Evolutionary conservation across 1,140 invertebrate species (phyloP), one percentile per base, ranked within the genome.

Genomic region (Sipha flava): DNA sequence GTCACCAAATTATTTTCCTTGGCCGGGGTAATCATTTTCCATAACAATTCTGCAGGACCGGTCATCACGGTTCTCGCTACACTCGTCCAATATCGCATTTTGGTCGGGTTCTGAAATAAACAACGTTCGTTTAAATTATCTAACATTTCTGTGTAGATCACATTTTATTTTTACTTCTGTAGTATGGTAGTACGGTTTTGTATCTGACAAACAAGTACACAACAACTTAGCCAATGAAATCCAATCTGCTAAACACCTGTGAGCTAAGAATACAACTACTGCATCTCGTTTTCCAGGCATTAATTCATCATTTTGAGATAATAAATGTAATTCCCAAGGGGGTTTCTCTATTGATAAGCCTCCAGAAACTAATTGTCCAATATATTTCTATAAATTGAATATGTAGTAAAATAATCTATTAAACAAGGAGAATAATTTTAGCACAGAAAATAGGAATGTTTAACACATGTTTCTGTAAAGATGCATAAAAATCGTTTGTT

Each of bases 231-330:
- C 83, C 40, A 90, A 83, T 1, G 88, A 86, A 70, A 88, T 86
- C 9, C 88, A 89, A 83, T 90, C 89, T 2, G 88, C 86, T n/a
- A 90, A 81, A 80, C 87, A 86, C 31, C 89, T 88, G 83, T 90
- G 89, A 12, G 88, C 85, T 1, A 89, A 83, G 14, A 90, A 82
- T 23, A 90, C 83, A 5, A 89, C 84, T 1, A 88, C 84, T 0
- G 87, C 87, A 79, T 89, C 88, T 66, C 84, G 82, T 18, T 84
- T 82, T 6, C 87, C 87, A n/a, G 82, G 83, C 81, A 85, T 86
- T 26, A 43, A 72, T 18, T 52, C 66, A 34, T 81, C 64, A 5
- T 40, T 37, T 72, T 70, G 79, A 70, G 86, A 85, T 16, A 89
- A 81, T 3, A 89, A 85, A 47, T 88, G 87, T 9, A 90, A 84